Evolutionary conservation across 2,797 vertebrate genomes (phyloP).

Genomic region (Staurois parvus): DNA sequence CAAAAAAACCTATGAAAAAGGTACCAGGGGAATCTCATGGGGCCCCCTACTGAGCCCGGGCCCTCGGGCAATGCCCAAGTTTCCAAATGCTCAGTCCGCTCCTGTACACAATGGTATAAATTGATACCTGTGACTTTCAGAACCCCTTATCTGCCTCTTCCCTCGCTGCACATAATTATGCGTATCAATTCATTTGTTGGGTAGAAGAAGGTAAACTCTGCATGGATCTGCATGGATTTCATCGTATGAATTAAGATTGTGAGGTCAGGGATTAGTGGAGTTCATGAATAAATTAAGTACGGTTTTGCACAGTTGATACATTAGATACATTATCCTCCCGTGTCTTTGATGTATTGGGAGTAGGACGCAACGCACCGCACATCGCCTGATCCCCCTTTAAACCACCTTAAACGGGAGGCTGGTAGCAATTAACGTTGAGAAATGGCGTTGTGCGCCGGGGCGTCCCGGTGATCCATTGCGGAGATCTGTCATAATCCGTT

Average conservation of each 20-base stretch:
- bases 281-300: conserved; percentile 31
- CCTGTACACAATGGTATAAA: no score
- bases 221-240: background rate
- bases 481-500: conserved; percentile 1
- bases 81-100: no score
- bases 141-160: no score
- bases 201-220: background rate
- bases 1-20: no score
- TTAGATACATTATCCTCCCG: conserved; percentile 14
- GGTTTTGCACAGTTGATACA: conserved; percentile 6
- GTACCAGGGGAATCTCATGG: no score
- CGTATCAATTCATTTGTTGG: no score
- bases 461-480: conserved; percentile 7
- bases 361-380: background rate
- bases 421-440: background rate
- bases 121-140: no score
- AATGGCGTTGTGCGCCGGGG: background rate
- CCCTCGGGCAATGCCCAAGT: no score
- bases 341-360: conserved; percentile 10
- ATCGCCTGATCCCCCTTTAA: background rate
- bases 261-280: conserved; percentile 22
- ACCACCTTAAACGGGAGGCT: conserved; percentile 1
- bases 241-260: background rate
- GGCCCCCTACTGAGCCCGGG: no score
- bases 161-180: no score